Evolutionary conservation across 1,140 invertebrate species (phyloP), one percentile per base, ranked within the genome.

Genomic region (Odontomachus brunneus): DNA sequence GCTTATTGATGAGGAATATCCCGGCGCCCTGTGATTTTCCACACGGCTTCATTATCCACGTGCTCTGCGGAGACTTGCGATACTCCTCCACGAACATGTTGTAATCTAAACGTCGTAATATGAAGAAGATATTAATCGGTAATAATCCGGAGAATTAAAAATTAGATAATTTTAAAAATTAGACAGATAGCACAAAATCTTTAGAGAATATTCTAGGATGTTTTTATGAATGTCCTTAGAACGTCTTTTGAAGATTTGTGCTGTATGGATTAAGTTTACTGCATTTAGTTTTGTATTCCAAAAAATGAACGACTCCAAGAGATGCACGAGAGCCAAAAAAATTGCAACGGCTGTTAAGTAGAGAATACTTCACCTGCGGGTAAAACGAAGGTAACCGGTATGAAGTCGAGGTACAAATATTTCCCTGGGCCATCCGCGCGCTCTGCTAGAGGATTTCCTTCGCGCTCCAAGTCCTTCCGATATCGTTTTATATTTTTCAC

Each of bases 21-120:
- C 97, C 97, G 5, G 97, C 96, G 0, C 97, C 97, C 93, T 98
- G 97, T 15, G 97, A 98, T 92, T 98, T 97, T 24, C 98, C 98
- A 91, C 98, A 98, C 0, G 98, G 98, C 92, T 99, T 99, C 97
- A 99, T 99, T 76, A 99, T 99, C 98, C 98, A 99, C 0, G 98
- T 99, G 80, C 97, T 98, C 85, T 98, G 96, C 0, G 98, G 98
- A 76, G 97, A 97, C 92, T 98, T 98, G 60, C 97, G 93, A 92
- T 99, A 99, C 91, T 99, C 98, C 91, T 99, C 98, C 0, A 98
- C 97, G 94, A 99, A 99, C 96, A 99, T 97, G 91, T 99, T 99
- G 90, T 99, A 99, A 93, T 99, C 97, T 94, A 84, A 53, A 33
- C 29, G 33, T 38, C 2, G 19, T 26, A 0, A 22, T 2, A 24